These are phyloP conservation scores for Troides helena DNA, from an alignment of 2,888 invertebrate species.

Conservation along the genomic window DNA sequence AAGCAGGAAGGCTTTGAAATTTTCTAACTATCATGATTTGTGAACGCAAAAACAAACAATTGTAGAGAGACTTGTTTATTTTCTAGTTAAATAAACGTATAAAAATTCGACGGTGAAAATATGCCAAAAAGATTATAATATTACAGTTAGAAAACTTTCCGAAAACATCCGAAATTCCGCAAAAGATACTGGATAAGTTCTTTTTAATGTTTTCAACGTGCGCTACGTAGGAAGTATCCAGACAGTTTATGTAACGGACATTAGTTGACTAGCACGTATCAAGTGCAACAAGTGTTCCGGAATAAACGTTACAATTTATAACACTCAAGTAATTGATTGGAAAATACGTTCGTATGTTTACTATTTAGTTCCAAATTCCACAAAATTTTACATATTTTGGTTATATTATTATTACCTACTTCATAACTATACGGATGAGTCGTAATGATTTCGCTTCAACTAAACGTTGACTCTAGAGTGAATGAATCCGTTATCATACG, in stretches of 20 bases:
- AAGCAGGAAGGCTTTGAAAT: too few species aligned
- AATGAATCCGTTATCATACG: background rate
- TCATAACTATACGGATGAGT: too few species aligned
- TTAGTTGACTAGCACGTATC: slow-evolving; percentile 12
- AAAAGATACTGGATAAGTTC: background rate
- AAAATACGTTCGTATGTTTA: background rate
- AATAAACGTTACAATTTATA: slow-evolving; percentile 1
- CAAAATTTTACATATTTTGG: too few species aligned
- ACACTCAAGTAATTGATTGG: background rate
- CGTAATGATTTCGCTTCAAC: background rate
- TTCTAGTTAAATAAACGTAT: too few species aligned
- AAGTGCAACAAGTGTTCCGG: slow-evolving; percentile 9
- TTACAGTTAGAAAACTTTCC: background rate
- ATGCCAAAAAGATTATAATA: background rate
- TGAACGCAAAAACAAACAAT: too few species aligned
- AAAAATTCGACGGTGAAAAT: background rate
- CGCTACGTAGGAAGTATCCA: slow-evolving; percentile 10
- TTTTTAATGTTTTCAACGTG: slow-evolving; percentile 6
- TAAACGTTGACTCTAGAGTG: background rate
- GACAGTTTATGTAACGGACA: slow-evolving; percentile 20
- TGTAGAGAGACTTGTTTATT: too few species aligned
- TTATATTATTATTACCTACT: too few species aligned
- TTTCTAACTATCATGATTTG: too few species aligned
- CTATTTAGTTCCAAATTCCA: too few species aligned
- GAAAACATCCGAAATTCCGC: background rate